Conservation (phyloP, 2,113 vertebrate genomes). For the Prietella phreatophila region DNA sequence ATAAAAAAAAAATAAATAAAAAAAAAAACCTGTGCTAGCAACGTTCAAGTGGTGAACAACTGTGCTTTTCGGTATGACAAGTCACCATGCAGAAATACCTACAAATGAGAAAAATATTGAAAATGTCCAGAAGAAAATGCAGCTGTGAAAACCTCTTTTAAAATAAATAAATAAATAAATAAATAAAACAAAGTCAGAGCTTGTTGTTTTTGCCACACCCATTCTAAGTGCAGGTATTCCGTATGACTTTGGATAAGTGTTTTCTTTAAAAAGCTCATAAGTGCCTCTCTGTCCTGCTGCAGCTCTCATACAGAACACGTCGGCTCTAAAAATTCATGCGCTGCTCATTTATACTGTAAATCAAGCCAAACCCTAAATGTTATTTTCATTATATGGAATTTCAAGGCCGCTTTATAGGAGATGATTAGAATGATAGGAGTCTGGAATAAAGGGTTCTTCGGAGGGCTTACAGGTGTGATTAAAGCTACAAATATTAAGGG, state of each 20-base stretch:
- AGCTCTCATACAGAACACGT: conserved; percentile 13
- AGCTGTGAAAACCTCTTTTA: background rate
- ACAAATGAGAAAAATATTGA: background rate
- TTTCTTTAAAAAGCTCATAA: conserved; percentile 41
- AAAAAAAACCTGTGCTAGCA: background rate
- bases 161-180: background rate
- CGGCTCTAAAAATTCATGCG: conserved; percentile 31
- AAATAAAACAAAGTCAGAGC: background rate
- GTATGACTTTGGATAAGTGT: conserved; percentile 7
- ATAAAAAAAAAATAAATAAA: background rate
- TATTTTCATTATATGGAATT: conserved; percentile 41
- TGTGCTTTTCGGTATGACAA: background rate
- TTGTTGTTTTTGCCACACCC: background rate
- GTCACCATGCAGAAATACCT: background rate
- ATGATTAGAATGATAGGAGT: conserved; percentile 36
- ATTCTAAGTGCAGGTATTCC: conserved; percentile 7
- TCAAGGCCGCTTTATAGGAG: conserved; percentile 38
- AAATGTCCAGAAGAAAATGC: background rate
- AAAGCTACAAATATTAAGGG: conserved; percentile 32
- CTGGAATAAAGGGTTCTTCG: conserved; percentile 5
- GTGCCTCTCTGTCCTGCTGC: conserved; percentile 27
- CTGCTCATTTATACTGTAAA: conserved; percentile 43
- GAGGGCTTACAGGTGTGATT: conserved; percentile 28
- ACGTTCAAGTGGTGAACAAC: background rate
- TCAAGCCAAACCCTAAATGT: conserved; percentile 30